These are phyloP conservation scores for Mesocricetus auratus DNA, from an alignment of 2,113 vertebrate species.

Conservation along the genomic window DNA sequence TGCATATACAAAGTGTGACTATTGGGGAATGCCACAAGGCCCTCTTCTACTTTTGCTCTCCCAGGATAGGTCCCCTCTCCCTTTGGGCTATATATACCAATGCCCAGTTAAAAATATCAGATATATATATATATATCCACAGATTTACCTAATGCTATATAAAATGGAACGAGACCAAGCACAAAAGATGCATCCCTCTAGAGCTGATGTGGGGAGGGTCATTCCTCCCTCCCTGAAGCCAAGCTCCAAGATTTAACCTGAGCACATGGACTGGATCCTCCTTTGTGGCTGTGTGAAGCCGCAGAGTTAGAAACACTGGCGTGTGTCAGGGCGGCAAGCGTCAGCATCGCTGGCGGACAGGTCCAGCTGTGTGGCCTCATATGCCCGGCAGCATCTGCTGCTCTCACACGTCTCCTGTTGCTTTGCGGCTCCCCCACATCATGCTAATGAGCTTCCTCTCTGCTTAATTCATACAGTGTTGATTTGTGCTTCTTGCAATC, in stretches of 20 bases:
- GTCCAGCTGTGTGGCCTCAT: not conserved
- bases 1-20: not conserved
- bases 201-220: not conserved
- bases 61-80: not conserved
- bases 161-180: not conserved
- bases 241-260: not conserved
- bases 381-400: no score
- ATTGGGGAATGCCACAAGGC: not conserved
- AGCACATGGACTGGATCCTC: accelerated
- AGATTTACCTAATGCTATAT: not conserved
- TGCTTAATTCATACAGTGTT: not conserved
- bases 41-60: not conserved
- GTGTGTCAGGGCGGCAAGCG: no score
- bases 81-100: not conserved
- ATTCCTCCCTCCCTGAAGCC: not conserved
- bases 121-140: no score
- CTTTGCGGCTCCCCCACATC: not conserved
- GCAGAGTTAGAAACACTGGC: not conserved
- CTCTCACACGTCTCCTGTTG: not conserved
- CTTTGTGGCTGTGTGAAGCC: not conserved
- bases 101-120: not conserved
- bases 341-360: not conserved
- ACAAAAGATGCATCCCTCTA: no score
- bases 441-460: not conserved
- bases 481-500: not conserved